phyloP scores from a whole-genome alignment of 2,888 invertebrate species.

The Ganaspis brasiliensis region DNA sequence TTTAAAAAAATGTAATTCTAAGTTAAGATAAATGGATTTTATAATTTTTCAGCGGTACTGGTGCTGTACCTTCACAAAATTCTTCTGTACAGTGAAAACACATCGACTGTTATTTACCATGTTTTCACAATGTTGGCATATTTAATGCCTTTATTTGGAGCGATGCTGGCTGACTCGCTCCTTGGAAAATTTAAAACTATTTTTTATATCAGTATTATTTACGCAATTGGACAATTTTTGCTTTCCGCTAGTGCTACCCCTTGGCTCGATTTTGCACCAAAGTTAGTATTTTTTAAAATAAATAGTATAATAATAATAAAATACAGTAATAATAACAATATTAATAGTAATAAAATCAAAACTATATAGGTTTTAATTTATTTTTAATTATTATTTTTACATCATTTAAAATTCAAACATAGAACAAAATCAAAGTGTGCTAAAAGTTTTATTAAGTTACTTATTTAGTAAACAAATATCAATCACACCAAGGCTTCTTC shows the following conservation, averaged over 20 bases:
- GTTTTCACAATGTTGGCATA: conserved; percentile 94
- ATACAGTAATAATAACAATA: too few relatives aligned
- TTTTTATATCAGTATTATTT: conserved; percentile 92
- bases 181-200: conserved; percentile 96
- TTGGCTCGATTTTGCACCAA: conserved; percentile 60
- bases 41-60: conserved; percentile 93
- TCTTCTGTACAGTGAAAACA: conserved; percentile 87
- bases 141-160: conserved; percentile 94
- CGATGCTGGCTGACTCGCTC: conserved; percentile 95
- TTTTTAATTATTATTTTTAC: too few relatives aligned
- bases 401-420: too few relatives aligned
- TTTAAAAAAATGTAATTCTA: too few relatives aligned
- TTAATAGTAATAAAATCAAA: too few relatives aligned
- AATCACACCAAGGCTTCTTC: background rate
- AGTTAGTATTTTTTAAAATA: conserved; percentile 15
- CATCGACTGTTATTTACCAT: conserved; percentile 94
- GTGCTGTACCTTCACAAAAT: conserved; percentile 92
- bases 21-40: too few relatives aligned
- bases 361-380: too few relatives aligned
- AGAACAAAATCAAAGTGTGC: too few relatives aligned
- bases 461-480: background rate
- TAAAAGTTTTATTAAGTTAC: background rate
- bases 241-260: conserved; percentile 85
- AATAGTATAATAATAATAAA: too few relatives aligned
- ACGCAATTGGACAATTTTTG: conserved; percentile 90